Evolutionary conservation across 2,113 vertebrate genomes (phyloP).

Genomic region (Taurulus bubalis): DNA sequence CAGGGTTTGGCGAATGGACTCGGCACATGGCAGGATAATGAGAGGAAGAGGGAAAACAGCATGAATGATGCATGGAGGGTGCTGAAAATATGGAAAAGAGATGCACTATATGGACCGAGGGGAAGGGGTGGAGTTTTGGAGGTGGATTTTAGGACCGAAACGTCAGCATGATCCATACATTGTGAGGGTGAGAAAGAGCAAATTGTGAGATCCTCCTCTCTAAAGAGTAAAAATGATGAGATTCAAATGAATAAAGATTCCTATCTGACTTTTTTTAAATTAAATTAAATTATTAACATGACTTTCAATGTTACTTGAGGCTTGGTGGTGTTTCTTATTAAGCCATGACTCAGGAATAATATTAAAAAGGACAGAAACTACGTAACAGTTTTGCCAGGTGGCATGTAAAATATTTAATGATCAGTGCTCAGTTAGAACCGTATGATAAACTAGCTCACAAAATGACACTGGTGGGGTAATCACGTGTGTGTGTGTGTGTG

Average conservation of each 20-base stretch:
- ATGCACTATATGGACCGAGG: constrained; percentile 19
- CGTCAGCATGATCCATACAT: not conserved
- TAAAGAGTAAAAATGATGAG: constrained; percentile 13
- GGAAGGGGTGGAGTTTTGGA: not conserved
- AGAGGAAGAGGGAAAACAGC: constrained; percentile 26
- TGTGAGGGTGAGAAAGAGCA: not conserved
- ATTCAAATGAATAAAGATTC: constrained; percentile 25
- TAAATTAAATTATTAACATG: constrained; percentile 25
- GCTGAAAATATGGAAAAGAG: constrained; percentile 53
- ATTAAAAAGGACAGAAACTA: constrained; percentile 6
- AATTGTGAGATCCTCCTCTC: not conserved
- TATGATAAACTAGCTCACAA: constrained; percentile 38
- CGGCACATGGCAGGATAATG: constrained; percentile 50
- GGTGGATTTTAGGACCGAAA: not conserved
- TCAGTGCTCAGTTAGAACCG: constrained; percentile 5
- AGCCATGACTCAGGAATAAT: constrained; percentile 12
- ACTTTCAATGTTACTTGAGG: constrained; percentile 9
- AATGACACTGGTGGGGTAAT: not conserved
- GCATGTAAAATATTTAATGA: constrained; percentile 39
- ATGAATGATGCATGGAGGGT: constrained; percentile 54
- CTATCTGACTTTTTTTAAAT: constrained; percentile 23
- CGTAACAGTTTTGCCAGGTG: constrained; percentile 41
- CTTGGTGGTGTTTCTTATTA: constrained; percentile 6
- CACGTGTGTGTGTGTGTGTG: not conserved
- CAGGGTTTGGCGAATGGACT: constrained; percentile 35